Base-by-base conservation (phyloP, 1,140 invertebrate species). In the Centruroides sculpturatus region DNA sequence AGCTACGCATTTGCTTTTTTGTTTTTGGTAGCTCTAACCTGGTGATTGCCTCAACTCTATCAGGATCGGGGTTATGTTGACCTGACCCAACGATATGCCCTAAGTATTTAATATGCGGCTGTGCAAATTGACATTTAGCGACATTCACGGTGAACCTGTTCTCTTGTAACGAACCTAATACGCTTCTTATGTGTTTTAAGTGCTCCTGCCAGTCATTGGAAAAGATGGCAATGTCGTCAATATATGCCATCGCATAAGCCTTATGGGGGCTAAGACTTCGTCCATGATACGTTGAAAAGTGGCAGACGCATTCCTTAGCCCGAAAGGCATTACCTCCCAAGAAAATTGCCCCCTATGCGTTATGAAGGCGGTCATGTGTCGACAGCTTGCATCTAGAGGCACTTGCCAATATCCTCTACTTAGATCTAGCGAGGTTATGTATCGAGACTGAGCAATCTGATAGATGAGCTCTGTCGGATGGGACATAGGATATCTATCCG, bases 401-500 rank as follows among this genome's bases (percentile, higher is more conserved):
- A 77, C 47, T 66, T 77, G 77, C 66, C 75, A 72, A 62, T 76
- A 82, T 0, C 79, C 79, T 23, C 69, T 57, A 0, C 41, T 57
- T 53, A 79, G 67, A 70, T 80, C 78, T 1, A 81, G 65, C 0
- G 70, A 70, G 1, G 68, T 69, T 57, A 78, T 79, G 41, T 71
- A 71, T 6, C 61, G 71, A 5, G 67, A 67, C 3, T 72, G 73
- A 1, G 63, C 23, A 1, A 81, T 60, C 4, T 56, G 59, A 46
- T 71, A 64, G 1, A 80, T 59, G 8, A 68, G 65, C 11, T 77
- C 74, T 36, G 35, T 10, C 35, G 80, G 74, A 6, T 67, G 55
- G 3, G 76, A 76, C 5, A 82, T 62, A 64, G 80, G 78, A 67
- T 74, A 81, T 49, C 65, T 69, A 65, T 81, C 77, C 54, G 68